Percentiles rank a stretch among this genome's conserved stretches.
Conservation (phyloP, 2,888 invertebrate genomes). For the Cerastis leucographa region DNA sequence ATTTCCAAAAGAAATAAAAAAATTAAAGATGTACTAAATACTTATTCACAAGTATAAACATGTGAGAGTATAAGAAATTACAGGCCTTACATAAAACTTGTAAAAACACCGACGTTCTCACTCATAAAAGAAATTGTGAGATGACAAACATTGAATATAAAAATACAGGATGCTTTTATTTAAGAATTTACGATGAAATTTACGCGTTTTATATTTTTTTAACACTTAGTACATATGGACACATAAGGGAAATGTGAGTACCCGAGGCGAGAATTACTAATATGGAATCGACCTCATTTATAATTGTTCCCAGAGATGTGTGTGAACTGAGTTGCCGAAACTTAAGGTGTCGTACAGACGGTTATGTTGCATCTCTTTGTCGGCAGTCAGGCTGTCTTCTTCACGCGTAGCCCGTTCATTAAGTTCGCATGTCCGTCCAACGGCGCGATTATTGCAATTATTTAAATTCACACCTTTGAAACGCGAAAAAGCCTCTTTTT, state of each 20-base stretch:
- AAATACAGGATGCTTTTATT: constrained; percentile 50
- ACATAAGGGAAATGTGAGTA: constrained; percentile 64
- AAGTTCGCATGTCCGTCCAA: constrained; percentile 87
- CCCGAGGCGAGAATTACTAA: constrained; percentile 65
- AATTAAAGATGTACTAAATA: constrained; percentile 35
- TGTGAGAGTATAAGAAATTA: constrained; percentile 32
- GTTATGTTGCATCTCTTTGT: constrained; percentile 71
- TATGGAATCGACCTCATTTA: constrained; percentile 71
- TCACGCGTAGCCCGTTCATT: constrained; percentile 83
- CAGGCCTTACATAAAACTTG: constrained; percentile 25
- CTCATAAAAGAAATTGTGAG: constrained; percentile 53
- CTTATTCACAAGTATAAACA: constrained; percentile 34
- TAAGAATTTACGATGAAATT: constrained; percentile 41
- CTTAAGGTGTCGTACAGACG: constrained; percentile 63
- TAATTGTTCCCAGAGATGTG: constrained; percentile 67
- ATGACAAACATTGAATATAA: constrained; percentile 50
- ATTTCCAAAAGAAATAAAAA: constrained; percentile 32
- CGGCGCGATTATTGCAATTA: constrained; percentile 89
- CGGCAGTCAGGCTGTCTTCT: constrained; percentile 80
- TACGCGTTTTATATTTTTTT: constrained; percentile 51
- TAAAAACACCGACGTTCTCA: constrained; percentile 30
- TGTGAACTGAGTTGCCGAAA: constrained; percentile 62
- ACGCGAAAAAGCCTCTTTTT: constrained; percentile 88
- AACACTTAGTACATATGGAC: constrained; percentile 55
- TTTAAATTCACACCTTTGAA: constrained; percentile 91